Conservation (phyloP, 2,113 vertebrate species). For the Cygnus atratus region DNA sequence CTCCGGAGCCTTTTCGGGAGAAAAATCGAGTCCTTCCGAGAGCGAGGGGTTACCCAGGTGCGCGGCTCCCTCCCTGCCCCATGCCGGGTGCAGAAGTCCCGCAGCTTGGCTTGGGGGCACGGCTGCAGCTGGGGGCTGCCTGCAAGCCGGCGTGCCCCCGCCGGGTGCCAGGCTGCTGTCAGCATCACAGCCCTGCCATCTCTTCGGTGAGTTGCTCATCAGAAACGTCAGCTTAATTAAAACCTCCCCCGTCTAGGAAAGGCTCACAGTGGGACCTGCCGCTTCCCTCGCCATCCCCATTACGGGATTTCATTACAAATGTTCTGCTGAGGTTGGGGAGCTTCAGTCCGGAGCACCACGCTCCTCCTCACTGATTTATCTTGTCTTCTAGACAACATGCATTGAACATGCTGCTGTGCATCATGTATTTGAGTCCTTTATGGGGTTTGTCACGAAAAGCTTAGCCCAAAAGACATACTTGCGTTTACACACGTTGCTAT, state of each 20-base stretch:
- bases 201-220: neutral
- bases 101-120: neutral
- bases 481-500: accelerated
- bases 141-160: neutral
- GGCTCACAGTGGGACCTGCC: neutral
- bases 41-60: accelerated
- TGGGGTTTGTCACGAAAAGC: neutral
- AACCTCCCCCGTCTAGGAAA: neutral
- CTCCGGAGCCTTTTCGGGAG: neutral
- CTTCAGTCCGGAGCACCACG: neutral
- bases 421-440: accelerated
- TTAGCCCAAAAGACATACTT: neutral
- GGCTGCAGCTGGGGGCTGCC: neutral
- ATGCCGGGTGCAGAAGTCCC: neutral
- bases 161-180: neutral
- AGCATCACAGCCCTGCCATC: neutral
- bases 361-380: neutral
- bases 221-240: constrained; percentile 11
- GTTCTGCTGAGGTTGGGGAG: neutral
- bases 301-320: too few species aligned
- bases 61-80: neutral
- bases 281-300: neutral
- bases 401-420: accelerated
- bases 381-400: accelerated
- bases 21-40: neutral